Percentiles rank a stretch among this genome's conserved stretches.
phyloP scores from a whole-genome alignment of 2,113 vertebrate genomes.

The Anoura caudifer region DNA sequence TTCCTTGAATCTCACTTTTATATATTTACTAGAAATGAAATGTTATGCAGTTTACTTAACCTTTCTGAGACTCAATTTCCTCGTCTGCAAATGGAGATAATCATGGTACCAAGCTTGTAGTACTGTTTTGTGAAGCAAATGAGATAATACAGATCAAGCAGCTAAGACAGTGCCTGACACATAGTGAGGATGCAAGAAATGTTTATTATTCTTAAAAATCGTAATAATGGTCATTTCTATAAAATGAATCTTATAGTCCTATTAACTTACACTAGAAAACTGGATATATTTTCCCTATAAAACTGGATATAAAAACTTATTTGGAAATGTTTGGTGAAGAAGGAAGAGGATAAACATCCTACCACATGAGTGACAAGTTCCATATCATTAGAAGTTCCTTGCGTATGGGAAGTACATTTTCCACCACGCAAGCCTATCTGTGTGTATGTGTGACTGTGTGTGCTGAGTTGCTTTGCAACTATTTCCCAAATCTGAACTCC shows the following conservation, averaged over 20 bases:
- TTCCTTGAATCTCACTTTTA: background rate
- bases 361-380: background rate
- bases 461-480: background rate
- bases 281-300: background rate
- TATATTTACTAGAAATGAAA: background rate
- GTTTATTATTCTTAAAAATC: background rate
- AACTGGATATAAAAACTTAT: background rate
- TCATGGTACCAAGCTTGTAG: background rate
- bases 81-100: background rate
- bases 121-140: background rate
- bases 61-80: background rate
- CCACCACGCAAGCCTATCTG: background rate
- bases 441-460: background rate
- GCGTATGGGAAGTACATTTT: background rate
- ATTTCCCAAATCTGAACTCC: background rate
- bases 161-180: background rate
- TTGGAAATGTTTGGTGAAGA: conserved; percentile 28
- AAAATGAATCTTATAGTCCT: background rate
- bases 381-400: background rate
- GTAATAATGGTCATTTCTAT: background rate
- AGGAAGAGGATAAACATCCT: background rate
- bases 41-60: background rate
- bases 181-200: background rate
- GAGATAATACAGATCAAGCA: background rate
- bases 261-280: background rate